These are phyloP conservation scores for Hydractinia symbiolongicarpus DNA, from an alignment of 30 jellyfish, hydroid and myxozoan species.

Conservation along the genomic window DNA sequence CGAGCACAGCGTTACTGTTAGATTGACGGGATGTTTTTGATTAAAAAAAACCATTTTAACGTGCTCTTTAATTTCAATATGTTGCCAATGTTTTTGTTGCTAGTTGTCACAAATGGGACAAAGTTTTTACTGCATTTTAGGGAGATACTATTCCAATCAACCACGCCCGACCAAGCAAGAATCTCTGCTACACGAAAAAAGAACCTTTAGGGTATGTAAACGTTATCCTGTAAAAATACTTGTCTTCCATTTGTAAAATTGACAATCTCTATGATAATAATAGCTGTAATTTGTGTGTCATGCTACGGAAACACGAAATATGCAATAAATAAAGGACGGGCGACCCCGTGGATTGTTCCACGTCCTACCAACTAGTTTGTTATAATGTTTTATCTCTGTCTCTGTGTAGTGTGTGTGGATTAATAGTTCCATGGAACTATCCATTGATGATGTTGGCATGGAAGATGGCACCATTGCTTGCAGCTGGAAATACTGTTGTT, in stretches of 20 bases:
- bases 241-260: background rate
- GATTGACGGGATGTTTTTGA: too few relatives aligned
- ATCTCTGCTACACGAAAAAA: conserved; percentile 84
- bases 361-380: too few relatives aligned
- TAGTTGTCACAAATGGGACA: background rate
- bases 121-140: conserved; percentile 18
- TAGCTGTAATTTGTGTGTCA: too few relatives aligned
- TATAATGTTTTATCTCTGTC: too few relatives aligned
- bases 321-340: too few relatives aligned
- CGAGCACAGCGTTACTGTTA: background rate
- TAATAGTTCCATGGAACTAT: conserved; percentile 98
- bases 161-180: conserved; percentile 96
- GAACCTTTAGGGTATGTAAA: conserved; percentile 88
- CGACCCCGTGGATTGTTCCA: too few relatives aligned
- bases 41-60: too few relatives aligned
- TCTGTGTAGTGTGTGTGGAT: conserved; percentile 79
- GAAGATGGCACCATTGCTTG: conserved; percentile 98
- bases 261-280: background rate
- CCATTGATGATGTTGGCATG: conserved; percentile 99
- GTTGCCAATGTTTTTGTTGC: too few relatives aligned
- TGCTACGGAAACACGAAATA: too few relatives aligned
- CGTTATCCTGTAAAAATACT: background rate
- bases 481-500: conserved; percentile 98
- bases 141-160: conserved; percentile 96
- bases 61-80: too few relatives aligned